These are phyloP conservation scores for Protosalanx chinensis DNA, from an alignment of 2,797 vertebrate species.

Conservation along the genomic window DNA sequence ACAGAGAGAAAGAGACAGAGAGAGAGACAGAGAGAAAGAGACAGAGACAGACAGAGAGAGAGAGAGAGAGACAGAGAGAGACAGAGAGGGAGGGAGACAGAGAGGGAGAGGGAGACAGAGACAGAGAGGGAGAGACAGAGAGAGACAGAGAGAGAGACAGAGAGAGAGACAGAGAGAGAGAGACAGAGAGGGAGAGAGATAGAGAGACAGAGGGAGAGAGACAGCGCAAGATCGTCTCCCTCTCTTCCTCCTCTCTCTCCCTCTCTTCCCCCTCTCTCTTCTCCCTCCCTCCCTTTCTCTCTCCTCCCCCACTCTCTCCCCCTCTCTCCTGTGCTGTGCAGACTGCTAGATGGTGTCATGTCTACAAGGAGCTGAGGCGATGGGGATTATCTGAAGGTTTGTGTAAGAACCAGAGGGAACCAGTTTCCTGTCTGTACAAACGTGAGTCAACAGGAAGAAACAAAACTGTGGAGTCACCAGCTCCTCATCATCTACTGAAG, in stretches of 20 bases:
- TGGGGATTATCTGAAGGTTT: conserved; percentile 15
- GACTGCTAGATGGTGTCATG: conserved; percentile 20
- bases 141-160: not conserved
- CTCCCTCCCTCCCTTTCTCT: not conserved
- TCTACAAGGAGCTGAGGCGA: not conserved
- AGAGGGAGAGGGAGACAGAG: not conserved
- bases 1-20: conserved; percentile 4
- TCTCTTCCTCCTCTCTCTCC: not conserved
- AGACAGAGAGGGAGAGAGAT: not conserved
- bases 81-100: not conserved
- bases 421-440: not conserved
- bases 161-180: not conserved
- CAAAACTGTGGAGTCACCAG: not conserved
- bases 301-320: not conserved
- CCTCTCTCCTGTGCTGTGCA: conserved; percentile 24
- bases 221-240: not conserved
- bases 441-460: conserved; percentile 3
- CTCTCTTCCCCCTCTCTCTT: not conserved
- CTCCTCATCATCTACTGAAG: not conserved
- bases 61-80: not conserved
- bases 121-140: too few species aligned
- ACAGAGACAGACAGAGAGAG: not conserved
- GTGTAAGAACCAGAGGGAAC: conserved; percentile 10
- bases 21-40: not conserved
- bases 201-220: too few species aligned